phyloP scores from a whole-genome alignment of 2,888 invertebrate species.

The Cantharis lateralis region DNA sequence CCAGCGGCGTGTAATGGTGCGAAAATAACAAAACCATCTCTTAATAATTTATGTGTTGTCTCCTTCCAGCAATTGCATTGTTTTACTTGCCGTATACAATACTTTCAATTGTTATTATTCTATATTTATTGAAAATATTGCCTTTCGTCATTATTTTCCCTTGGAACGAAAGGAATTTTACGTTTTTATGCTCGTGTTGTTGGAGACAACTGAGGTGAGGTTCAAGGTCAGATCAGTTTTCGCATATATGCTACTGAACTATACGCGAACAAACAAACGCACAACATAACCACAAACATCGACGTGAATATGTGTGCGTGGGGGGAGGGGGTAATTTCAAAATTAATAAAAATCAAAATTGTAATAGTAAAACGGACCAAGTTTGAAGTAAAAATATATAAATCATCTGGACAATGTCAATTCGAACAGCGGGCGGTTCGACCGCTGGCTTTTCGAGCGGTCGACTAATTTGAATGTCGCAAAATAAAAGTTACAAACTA shows the following conservation, averaged over 20 bases:
- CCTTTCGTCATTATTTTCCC: too few relatives aligned
- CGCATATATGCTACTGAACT: not conserved
- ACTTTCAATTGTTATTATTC: not conserved
- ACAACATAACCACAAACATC: not conserved
- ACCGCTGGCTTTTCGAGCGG: not conserved
- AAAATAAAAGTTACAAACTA: not conserved
- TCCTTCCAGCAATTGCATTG: slow-evolving; percentile 33
- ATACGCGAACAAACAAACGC: not conserved
- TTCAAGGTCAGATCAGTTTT: not conserved
- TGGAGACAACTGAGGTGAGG: not conserved
- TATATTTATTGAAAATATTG: not conserved
- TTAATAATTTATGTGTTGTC: slow-evolving; percentile 43
- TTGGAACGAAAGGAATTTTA: not conserved
- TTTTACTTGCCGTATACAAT: slow-evolving; percentile 15
- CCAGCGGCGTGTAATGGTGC: slow-evolving; percentile 41
- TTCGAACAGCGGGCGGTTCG: not conserved
- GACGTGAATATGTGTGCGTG: too few relatives aligned
- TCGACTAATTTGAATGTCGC: not conserved
- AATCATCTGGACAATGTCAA: not conserved
- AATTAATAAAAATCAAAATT: too few relatives aligned
- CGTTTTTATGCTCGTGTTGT: too few relatives aligned
- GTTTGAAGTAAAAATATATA: too few relatives aligned
- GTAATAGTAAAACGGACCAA: too few relatives aligned
- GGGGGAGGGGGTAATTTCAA: too few relatives aligned
- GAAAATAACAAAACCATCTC: slow-evolving; percentile 42